These are phyloP conservation scores for Guaruba guarouba DNA, from an alignment of 2,113 vertebrate genomes.

Conservation along the genomic window DNA sequence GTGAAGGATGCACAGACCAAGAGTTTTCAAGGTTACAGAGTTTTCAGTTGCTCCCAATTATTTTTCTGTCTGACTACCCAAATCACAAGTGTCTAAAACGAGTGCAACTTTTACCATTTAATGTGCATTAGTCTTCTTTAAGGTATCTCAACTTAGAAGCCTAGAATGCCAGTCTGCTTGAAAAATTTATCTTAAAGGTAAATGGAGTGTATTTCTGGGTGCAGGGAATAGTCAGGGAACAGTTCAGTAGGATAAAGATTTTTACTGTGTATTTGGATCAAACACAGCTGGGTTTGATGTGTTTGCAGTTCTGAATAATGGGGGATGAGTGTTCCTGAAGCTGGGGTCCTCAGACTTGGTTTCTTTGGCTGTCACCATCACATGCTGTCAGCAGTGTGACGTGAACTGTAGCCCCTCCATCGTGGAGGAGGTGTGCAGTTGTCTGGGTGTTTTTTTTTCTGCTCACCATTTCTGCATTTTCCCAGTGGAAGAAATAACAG, in stretches of 20 bases:
- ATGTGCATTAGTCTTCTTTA: background rate
- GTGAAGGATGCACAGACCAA: background rate
- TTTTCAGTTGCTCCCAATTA: constrained; percentile 21
- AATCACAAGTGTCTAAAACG: background rate
- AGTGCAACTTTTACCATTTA: background rate
- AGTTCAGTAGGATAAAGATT: background rate
- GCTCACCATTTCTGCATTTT: background rate
- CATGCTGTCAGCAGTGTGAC: background rate
- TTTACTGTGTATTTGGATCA: background rate
- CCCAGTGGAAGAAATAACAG: background rate
- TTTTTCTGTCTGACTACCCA: background rate
- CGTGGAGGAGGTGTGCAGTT: background rate
- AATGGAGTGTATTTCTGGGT: background rate
- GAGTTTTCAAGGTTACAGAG: background rate
- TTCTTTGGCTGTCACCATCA: accelerated
- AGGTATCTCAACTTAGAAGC: background rate
- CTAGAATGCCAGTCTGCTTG: background rate
- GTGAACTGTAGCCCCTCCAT: background rate
- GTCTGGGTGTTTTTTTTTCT: background rate
- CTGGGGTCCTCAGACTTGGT: background rate
- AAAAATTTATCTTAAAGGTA: background rate
- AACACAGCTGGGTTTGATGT: background rate
- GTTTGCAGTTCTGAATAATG: background rate
- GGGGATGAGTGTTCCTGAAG: background rate
- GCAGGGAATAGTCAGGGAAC: background rate